These are phyloP conservation scores for Spicauda simplicius DNA, from an alignment of 2,888 invertebrate genomes.

Conservation along the genomic window DNA sequence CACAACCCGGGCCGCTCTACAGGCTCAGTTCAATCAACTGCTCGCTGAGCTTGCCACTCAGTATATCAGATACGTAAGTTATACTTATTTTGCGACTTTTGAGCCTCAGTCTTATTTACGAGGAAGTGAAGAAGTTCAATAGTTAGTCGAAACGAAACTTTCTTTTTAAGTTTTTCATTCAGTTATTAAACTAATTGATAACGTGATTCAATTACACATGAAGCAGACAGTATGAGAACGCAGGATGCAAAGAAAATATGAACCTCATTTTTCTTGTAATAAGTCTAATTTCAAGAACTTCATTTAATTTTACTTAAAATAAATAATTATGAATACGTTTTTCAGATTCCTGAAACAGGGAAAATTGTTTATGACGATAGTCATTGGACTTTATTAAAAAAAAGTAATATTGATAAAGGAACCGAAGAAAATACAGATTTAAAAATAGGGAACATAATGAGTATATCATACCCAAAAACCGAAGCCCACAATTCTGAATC, in stretches of 20 bases:
- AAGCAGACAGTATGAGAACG: no score
- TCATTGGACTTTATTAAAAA: constrained; percentile 59
- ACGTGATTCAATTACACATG: no score
- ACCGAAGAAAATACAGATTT: constrained; percentile 41
- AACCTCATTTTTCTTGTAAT: no score
- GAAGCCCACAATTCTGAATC: constrained; percentile 62
- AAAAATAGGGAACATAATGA: constrained; percentile 75
- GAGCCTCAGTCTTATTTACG: no score
- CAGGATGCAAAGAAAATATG: no score
- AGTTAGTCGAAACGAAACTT: no score
- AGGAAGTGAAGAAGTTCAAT: no score
- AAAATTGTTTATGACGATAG: constrained; percentile 63
- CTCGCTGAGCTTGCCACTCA: constrained; percentile 66
- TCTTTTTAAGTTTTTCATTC: no score
- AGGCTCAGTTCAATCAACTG: constrained; percentile 72
- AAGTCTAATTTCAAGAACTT: no score
- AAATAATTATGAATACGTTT: constrained; percentile 39
- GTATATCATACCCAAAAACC: constrained; percentile 57
- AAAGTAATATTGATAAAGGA: constrained; percentile 37
- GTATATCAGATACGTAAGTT: constrained; percentile 67
- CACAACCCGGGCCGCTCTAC: constrained; percentile 55
- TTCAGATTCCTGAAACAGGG: constrained; percentile 67
- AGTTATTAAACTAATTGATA: no score
- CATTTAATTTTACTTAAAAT: neutral
- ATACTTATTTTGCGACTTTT: neutral